phyloP scores from a whole-genome alignment of 2,797 vertebrate genomes.

The Champsocephalus gunnari region DNA sequence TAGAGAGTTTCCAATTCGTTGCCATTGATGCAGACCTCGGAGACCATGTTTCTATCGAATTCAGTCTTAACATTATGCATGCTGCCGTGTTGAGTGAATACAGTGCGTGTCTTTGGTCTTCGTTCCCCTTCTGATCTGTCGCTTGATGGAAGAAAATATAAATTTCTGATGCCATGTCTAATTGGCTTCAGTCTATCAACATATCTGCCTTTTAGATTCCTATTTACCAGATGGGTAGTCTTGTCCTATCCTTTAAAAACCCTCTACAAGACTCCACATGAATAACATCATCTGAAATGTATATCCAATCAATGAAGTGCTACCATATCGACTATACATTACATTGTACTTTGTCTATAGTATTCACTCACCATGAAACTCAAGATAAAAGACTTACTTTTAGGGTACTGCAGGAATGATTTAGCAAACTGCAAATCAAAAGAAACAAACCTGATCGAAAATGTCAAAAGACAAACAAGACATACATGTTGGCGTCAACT shows the following conservation, averaged over 20 bases:
- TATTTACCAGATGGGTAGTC: conserved; percentile 68
- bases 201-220: conserved; percentile 69
- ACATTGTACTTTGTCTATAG: background rate
- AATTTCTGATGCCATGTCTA: conserved; percentile 77
- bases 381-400: background rate
- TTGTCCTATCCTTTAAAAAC: conserved; percentile 56
- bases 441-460: background rate
- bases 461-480: background rate
- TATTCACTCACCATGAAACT: background rate
- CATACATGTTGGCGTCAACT: background rate
- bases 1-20: conserved; percentile 67
- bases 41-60: conserved; percentile 68
- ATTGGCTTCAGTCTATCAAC: conserved; percentile 77
- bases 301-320: conserved; percentile 16
- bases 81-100: conserved; percentile 73
- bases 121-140: conserved; percentile 76
- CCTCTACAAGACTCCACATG: conserved; percentile 50
- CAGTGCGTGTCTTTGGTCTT: conserved; percentile 76
- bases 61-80: conserved; percentile 77
- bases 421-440: background rate
- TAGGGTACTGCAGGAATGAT: background rate
- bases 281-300: conserved; percentile 25
- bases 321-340: background rate
- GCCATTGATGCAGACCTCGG: conserved; percentile 56
- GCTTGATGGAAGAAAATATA: conserved; percentile 81